phyloP scores from a whole-genome alignment of 2,888 invertebrate genomes.

The Drosophila fungiperda region DNA sequence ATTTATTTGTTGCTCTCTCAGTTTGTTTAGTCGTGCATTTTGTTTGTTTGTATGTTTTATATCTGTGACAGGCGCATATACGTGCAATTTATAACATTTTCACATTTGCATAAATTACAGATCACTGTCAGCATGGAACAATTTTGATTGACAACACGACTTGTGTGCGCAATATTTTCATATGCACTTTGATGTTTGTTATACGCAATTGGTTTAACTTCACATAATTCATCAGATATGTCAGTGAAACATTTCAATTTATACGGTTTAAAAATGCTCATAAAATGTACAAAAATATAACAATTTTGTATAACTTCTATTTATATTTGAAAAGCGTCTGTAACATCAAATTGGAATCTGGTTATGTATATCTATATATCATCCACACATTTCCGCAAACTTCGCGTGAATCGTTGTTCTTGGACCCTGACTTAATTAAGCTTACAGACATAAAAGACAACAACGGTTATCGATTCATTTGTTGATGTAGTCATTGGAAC shows the following conservation, averaged over 20 bases:
- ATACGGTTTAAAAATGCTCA: not conserved
- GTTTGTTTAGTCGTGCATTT: slow-evolving; percentile 27
- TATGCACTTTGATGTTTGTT: slow-evolving; percentile 6
- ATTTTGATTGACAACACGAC: slow-evolving; percentile 43
- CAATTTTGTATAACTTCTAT: not conserved
- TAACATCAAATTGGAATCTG: not conserved
- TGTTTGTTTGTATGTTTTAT: slow-evolving; percentile 7
- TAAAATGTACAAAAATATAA: not conserved
- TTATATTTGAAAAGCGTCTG: not conserved
- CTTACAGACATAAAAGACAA: not conserved
- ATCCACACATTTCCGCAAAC: not conserved
- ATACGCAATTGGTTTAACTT: slow-evolving; percentile 1
- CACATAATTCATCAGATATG: slow-evolving; percentile 24
- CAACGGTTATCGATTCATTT: not conserved
- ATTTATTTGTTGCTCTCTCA: slow-evolving; percentile 58
- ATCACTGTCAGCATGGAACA: slow-evolving; percentile 18
- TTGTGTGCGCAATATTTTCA: slow-evolving; percentile 40
- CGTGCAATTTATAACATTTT: slow-evolving; percentile 52
- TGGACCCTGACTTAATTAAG: not conserved
- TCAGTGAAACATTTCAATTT: slow-evolving; percentile 9
- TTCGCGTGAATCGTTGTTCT: not conserved
- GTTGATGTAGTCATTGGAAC: slow-evolving; percentile 3
- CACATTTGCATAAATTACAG: slow-evolving; percentile 64
- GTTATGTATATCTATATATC: not conserved
- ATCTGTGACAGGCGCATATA: slow-evolving; percentile 41